phyloP scores from a whole-genome alignment of 2,113 vertebrate genomes.

The Panthera tigris region DNA sequence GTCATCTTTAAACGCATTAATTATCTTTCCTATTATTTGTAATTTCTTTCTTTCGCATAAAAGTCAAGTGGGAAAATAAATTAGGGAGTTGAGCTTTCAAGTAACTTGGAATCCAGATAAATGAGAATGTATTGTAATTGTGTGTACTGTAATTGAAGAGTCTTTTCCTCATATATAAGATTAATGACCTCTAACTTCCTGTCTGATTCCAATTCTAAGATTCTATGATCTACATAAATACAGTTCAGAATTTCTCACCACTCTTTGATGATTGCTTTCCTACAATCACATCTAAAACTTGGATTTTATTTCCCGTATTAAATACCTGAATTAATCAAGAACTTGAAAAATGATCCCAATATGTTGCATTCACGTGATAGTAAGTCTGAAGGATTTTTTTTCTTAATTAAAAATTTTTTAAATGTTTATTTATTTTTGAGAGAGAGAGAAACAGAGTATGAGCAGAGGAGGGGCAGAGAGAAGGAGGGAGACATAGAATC shows the following conservation, averaged over 20 bases:
- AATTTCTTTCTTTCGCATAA: slow-evolving; percentile 65
- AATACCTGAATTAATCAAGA: slow-evolving; percentile 45
- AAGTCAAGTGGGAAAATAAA: slow-evolving; percentile 68
- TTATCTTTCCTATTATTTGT: slow-evolving; percentile 63
- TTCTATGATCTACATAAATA: slow-evolving; percentile 21
- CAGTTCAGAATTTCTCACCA: neutral
- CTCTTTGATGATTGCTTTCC: slow-evolving; percentile 1
- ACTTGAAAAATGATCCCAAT: neutral
- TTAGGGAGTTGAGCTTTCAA: slow-evolving; percentile 65
- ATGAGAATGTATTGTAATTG: slow-evolving; percentile 59
- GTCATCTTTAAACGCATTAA: slow-evolving; percentile 60
- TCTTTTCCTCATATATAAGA: slow-evolving; percentile 56
- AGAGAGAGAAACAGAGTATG: no score
- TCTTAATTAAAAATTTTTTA: no score
- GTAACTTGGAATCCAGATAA: slow-evolving; percentile 49
- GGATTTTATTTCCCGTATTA: neutral
- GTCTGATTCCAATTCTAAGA: slow-evolving; percentile 35
- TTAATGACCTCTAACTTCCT: slow-evolving; percentile 61
- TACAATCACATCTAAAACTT: neutral
- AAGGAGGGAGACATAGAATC: no score
- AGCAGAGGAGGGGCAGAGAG: no score
- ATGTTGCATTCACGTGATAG: neutral
- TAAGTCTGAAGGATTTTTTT: neutral
- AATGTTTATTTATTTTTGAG: no score
- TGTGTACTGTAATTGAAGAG: slow-evolving; percentile 51